phyloP scores from a whole-genome alignment of 30 jellyfish, hydroid and myxozoan genomes.

The Pelagia noctiluca region DNA sequence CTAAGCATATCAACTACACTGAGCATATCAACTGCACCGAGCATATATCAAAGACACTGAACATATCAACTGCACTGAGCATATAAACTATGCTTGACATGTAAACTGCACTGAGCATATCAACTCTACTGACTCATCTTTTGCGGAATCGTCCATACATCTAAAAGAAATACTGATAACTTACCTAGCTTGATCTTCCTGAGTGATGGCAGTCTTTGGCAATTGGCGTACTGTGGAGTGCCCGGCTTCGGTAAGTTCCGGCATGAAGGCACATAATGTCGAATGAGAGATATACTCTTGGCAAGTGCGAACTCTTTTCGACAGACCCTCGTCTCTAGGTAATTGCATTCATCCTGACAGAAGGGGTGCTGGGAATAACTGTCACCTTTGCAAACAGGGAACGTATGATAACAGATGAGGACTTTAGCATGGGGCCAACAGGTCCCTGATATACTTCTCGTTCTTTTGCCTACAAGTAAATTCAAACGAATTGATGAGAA shows the following conservation, averaged over 20 bases:
- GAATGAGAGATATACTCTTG: conserved; percentile 41
- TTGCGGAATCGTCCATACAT: too few species aligned
- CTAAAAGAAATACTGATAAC: not conserved
- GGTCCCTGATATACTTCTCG: conserved; percentile 31
- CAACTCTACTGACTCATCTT: too few species aligned
- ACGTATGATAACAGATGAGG: conserved; percentile 72
- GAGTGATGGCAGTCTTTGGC: conserved; percentile 59
- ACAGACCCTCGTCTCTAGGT: conserved; percentile 62
- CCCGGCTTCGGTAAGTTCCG: conserved; percentile 61
- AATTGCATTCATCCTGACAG: conserved; percentile 74
- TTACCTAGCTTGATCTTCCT: not conserved
- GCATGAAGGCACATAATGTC: conserved; percentile 73
- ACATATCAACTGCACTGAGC: too few species aligned
- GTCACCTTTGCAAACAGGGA: conserved; percentile 74
- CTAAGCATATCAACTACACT: too few species aligned
- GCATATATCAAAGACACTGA: too few species aligned
- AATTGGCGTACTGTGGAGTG: conserved; percentile 37
- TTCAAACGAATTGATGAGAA: not conserved
- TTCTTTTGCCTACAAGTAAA: conserved; percentile 32
- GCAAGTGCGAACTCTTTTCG: conserved; percentile 69
- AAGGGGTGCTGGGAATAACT: conserved; percentile 38
- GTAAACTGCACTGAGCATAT: too few species aligned
- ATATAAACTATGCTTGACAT: too few species aligned
- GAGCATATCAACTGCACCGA: too few species aligned
- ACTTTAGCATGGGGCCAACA: conserved; percentile 96